Percentiles rank a stretch among this genome's conserved stretches.
These are phyloP conservation scores for Bos indicus DNA, from an alignment of 2,113 vertebrate genomes.

Conservation along the genomic window DNA sequence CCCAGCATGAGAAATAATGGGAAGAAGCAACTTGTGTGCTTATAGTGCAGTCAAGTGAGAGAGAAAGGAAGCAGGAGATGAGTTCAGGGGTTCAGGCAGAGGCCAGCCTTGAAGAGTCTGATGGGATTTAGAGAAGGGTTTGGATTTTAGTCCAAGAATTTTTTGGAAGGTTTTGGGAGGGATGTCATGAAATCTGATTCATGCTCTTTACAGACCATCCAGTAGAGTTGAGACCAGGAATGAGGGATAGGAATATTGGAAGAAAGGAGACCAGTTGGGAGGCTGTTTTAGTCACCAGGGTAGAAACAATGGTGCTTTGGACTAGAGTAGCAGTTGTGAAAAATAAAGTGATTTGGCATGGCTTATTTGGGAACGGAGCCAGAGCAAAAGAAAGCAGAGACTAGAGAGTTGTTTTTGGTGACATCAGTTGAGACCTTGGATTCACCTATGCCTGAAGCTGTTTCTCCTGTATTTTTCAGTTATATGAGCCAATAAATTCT, in stretches of 20 bases:
- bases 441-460: not conserved
- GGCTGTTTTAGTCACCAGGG: not conserved
- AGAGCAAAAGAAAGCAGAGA: not conserved
- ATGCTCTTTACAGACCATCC: not conserved
- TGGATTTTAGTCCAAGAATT: not conserved
- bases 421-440: not conserved
- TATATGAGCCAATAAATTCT: not conserved
- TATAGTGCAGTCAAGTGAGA: not conserved
- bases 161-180: not conserved
- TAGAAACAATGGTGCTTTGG: not conserved
- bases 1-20: not conserved
- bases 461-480: not conserved
- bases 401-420: not conserved
- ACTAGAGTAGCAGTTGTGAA: not conserved
- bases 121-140: not conserved
- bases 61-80: not conserved
- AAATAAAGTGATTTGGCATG: not conserved
- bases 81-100: not conserved
- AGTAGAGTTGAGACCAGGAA: not conserved
- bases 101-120: not conserved
- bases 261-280: not conserved
- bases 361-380: not conserved
- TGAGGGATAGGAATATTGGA: not conserved
- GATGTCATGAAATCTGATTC: not conserved
- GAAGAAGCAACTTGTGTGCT: not conserved